Evolutionary conservation across 2,113 vertebrate genomes (phyloP).

Genomic region (Channa maculata): DNA sequence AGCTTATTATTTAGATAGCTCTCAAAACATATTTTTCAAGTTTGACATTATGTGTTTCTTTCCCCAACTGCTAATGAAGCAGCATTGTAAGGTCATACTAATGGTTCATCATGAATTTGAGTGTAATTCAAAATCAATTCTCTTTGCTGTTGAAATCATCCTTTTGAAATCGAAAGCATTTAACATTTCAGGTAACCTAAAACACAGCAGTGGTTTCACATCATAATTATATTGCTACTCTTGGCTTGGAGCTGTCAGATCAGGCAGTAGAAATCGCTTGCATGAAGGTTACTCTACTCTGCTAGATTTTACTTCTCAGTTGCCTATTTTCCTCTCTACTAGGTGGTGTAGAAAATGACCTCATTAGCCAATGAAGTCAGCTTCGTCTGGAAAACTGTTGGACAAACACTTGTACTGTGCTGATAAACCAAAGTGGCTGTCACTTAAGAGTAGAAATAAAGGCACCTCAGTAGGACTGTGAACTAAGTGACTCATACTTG

Average conservation of each 20-base stretch:
- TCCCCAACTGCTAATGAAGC: background rate
- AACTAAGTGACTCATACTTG: background rate
- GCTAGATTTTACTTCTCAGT: conserved; percentile 28
- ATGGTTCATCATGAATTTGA: background rate
- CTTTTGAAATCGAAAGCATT: background rate
- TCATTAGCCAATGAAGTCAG: conserved; percentile 8
- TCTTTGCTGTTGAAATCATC: conserved; percentile 1
- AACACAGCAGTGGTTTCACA: conserved; percentile 6
- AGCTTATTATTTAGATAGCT: too few relatives aligned
- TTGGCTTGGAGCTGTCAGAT: background rate
- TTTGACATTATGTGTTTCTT: too few relatives aligned
- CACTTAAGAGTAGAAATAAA: conserved; percentile 24
- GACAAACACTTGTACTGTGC: conserved; percentile 31
- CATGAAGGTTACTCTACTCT: conserved; percentile 17
- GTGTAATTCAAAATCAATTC: background rate
- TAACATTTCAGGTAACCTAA: conserved; percentile 10
- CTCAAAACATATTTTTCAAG: too few relatives aligned
- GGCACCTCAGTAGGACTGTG: conserved; percentile 15
- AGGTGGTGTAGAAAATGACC: conserved; percentile 7
- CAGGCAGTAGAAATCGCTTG: background rate
- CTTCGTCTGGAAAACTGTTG: conserved; percentile 32
- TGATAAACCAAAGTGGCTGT: conserved; percentile 31
- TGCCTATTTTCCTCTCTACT: background rate
- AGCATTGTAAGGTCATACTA: background rate
- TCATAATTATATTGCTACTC: background rate